phyloP scores from a whole-genome alignment of 2,888 invertebrate species.

The Adelognathus sp. region DNA sequence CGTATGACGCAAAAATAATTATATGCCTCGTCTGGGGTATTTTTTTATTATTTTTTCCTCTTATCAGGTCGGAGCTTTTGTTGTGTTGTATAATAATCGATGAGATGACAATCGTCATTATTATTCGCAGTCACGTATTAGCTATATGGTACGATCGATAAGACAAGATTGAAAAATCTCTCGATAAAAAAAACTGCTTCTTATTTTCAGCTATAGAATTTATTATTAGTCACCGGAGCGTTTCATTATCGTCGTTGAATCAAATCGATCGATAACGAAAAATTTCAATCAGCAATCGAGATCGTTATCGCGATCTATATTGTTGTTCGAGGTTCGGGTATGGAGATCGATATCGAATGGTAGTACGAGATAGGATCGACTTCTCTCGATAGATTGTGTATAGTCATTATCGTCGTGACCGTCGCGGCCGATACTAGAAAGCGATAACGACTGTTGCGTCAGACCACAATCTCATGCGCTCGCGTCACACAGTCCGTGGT shows the following conservation, averaged over 20 bases:
- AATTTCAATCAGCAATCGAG: background rate
- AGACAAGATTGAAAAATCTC: background rate
- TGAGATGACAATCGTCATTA: too few relatives aligned
- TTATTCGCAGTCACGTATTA: constrained; percentile 2
- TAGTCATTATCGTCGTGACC: background rate
- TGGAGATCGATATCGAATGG: background rate
- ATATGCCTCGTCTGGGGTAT: too few relatives aligned
- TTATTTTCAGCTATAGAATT: background rate
- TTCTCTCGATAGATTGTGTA: background rate
- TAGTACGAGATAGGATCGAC: background rate
- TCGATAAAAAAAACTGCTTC: background rate
- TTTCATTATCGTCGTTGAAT: background rate
- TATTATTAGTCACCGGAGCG: background rate
- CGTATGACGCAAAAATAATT: too few relatives aligned
- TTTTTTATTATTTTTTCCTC: background rate
- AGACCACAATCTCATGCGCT: background rate
- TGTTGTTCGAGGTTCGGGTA: constrained; percentile 7
- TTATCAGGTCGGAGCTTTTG: background rate
- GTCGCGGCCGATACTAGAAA: background rate
- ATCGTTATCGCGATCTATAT: background rate
- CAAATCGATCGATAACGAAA: background rate
- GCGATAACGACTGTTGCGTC: background rate
- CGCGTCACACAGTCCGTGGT: background rate
- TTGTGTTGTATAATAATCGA: background rate
- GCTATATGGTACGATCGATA: background rate